phyloP scores from a whole-genome alignment of 2,888 invertebrate species.

The Trissolcus brochymenae region DNA sequence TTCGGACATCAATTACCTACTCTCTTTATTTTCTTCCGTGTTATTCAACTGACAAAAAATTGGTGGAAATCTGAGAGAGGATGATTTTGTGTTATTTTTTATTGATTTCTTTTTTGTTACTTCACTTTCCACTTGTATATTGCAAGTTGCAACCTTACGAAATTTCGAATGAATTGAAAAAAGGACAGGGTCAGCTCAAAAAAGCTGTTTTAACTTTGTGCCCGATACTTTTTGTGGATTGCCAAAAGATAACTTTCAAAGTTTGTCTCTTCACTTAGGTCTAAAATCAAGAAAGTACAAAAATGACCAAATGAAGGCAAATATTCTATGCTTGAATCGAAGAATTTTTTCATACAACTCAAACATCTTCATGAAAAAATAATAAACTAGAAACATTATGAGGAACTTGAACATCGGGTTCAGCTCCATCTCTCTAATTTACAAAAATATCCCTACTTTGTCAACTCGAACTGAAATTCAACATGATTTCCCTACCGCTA shows the following conservation, averaged over 20 bases:
- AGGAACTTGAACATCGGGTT: conserved; percentile 15
- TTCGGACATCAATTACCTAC: conserved; percentile 16
- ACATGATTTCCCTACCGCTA: conserved; percentile 7
- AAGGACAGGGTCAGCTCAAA: too few relatives aligned
- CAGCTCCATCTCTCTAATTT: conserved; percentile 4
- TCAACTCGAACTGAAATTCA: conserved; percentile 1
- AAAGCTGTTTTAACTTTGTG: too few relatives aligned
- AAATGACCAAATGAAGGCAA: conserved; percentile 15
- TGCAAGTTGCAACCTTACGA: too few relatives aligned
- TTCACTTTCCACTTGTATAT: too few relatives aligned
- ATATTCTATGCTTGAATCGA: conserved; percentile 29
- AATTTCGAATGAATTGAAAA: too few relatives aligned
- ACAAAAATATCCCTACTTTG: conserved; percentile 33
- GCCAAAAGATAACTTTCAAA: too few relatives aligned
- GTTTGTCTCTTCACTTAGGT: background rate
- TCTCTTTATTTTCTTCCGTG: conserved; percentile 3
- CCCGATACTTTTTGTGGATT: too few relatives aligned
- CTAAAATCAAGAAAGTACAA: conserved; percentile 22
- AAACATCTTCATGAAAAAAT: conserved; percentile 12
- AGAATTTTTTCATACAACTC: conserved; percentile 26
- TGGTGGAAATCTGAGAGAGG: too few relatives aligned
- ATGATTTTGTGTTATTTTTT: too few relatives aligned
- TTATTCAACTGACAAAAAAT: background rate
- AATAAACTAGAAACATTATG: conserved; percentile 28
- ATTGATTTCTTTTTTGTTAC: too few relatives aligned